Base-by-base conservation (phyloP, 2,888 invertebrate species). In the Drosophila macrospina region DNA sequence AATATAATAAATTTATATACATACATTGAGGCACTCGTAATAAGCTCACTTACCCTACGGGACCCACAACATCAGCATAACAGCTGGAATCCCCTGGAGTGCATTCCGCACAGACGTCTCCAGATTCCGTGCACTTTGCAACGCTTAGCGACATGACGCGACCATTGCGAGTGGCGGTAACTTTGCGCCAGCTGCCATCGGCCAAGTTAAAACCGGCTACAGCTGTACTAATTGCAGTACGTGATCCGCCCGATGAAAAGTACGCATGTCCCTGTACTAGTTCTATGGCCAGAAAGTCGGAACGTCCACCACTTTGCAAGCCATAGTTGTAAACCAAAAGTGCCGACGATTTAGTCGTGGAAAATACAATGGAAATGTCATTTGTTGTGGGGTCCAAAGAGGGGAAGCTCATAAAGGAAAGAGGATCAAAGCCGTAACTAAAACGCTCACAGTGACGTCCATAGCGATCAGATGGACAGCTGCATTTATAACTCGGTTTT, bases 291-390 rank as follows among this genome's bases (percentile, higher is more conserved):
- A 99, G 95, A 90, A 98, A 99, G 92, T 98, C 98, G 0, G 97
- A 97, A 75, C 98, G 93, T 8, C 98, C 98, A 4, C 97, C 97
- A 28, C 95, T 96, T 90, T 97, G 97, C 1, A 95, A 93, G 0
- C 98, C 98, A 90, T 96, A 98, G 90, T 98, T 98, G 91, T 98
- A 99, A 0, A 98, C 93, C n/a, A 99, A 93, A 8, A 99, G 93
- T 0, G 97, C 95, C 90, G 98, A 95, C 0, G 95, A 94, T 91
- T 97, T 97, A 1, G 96, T 96, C 0, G 98, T 98, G 0, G 98
- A 96, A 92, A 98, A 98, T 60, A 97, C 95, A 57, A 98, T 95
- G 0, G 97, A 96, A 73, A 98, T 97, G 88, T 98, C 97, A 91
- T 98, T 98, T 2, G 97, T 97, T 48, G 96, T 96, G 0, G 97